Base-by-base conservation (phyloP, 2,113 vertebrate genomes). In the Jacana jacana region DNA sequence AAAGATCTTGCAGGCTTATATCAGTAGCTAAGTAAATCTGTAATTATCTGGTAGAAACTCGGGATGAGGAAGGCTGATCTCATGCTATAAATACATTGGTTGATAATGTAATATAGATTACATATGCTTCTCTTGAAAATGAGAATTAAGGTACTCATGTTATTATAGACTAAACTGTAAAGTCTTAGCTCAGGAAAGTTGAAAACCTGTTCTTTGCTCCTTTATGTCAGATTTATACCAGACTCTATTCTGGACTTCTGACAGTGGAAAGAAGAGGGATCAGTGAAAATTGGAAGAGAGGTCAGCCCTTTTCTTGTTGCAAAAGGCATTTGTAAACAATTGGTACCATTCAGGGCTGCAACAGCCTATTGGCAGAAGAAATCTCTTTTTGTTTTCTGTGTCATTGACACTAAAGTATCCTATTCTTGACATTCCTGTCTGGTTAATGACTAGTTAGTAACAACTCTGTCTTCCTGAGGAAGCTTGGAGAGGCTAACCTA, bases 31-130 rank as follows among this genome's bases (percentile, higher is more conserved):
- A 14, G 69, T 79, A 83, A 92, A 92, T 84, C 91, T 86, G 49
- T 91, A 92, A 92, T 86, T 85, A 77, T 76, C 49, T 35, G 81
- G 40, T 60, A 94, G 65, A 78, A 75, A 78, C 65, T 81, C n/a
- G 30, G 75, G 77, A 71, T 18, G 11, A 44, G 31, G 52, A 81
- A 69, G 42, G 83, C 69, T 88, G 76, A 64, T 93, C 85, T 79
- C 17, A 9, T 91, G 48, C 64, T 57, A n/a, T 63, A 90, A 71
- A 86, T 82, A 54, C 9, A 4, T 22, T 42, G 49, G 35, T 31
- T 84, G 77, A 30, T 85, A 79, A 63, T 40, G 46, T 54, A 69
- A 58, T 54, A 33, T 20, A 61, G 64, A 78, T 80, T 81, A 54
- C 28, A n/a, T 33, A 37, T 28, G 28, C 54, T 22, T 86, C 60